Base-by-base conservation (phyloP, 1,140 invertebrate species). In the Aphidius ervi region DNA sequence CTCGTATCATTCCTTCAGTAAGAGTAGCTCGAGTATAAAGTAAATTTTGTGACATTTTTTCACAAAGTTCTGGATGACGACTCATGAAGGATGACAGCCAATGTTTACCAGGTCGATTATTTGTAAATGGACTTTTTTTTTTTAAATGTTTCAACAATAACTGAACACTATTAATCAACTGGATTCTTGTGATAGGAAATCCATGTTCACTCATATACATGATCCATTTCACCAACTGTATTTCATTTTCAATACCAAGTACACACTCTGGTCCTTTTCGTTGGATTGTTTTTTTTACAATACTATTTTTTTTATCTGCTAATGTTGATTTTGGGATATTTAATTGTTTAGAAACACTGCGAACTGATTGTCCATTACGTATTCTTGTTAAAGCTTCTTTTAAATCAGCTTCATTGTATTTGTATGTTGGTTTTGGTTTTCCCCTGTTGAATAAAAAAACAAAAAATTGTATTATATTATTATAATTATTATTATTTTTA, bases 121-220 rank as follows among this genome's bases (percentile, higher is more conserved):
- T 46, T 20, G 42, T 47, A 31, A 60, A 60, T 41, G n/a, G 39
- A 7, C 31, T 48, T 7, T 41, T 4, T 47, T 47, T 16, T 5
- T 48, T 48, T 5, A 16, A 4, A 16, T 41, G 20, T 45, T 37
- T 53, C 10, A 60, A 9, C 6, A 60, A 39, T 31, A 16, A 37
- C 16, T 55, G 42, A 7, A 60, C 58, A 55, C 42, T 53, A 53
- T 66, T 46, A 5, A 68, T 7, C 55, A 68, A 54, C 46, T 62
- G 48, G 8, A 9, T 39, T 61, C 66, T 70, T 10, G 64, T 63
- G 5, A 69, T 46, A n/a, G 65, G 64, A 60, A 64, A 66, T 46
- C 63, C 65, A 54, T 20, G n/a, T 50, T 39, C 5, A 49, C 45
- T 40, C 40, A 60, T 58, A 6, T 59, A 43, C 37, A 61, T 9